These are phyloP conservation scores for Horisme vitalbata DNA, from an alignment of 2,888 invertebrate genomes.

Conservation along the genomic window DNA sequence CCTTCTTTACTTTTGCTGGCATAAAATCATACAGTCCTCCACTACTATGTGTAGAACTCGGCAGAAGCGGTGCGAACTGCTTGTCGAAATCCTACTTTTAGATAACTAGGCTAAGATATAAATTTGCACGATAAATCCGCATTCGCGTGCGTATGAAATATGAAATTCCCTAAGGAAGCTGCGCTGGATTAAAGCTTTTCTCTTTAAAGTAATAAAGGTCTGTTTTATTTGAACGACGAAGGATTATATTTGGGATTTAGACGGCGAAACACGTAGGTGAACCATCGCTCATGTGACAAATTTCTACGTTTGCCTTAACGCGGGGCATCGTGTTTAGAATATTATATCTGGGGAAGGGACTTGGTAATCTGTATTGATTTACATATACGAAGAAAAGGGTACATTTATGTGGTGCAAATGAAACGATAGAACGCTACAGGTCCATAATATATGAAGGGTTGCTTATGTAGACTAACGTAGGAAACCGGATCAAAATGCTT, in stretches of 20 bases:
- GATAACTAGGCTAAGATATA: constrained; percentile 73
- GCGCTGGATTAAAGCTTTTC: constrained; percentile 77
- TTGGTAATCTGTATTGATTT: constrained; percentile 73
- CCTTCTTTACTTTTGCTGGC: constrained; percentile 81
- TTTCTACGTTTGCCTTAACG: constrained; percentile 83
- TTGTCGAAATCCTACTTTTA: constrained; percentile 70
- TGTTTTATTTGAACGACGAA: constrained; percentile 74
- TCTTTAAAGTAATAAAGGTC: constrained; percentile 81
- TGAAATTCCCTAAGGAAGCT: constrained; percentile 64
- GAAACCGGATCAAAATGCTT: not conserved
- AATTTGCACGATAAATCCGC: constrained; percentile 69
- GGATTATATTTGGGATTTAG: constrained; percentile 81
- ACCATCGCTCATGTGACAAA: constrained; percentile 84
- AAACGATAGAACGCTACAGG: constrained; percentile 32
- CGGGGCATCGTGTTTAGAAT: constrained; percentile 79
- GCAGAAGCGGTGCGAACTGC: constrained; percentile 40
- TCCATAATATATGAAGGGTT: constrained; percentile 9
- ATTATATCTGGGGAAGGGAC: constrained; percentile 67
- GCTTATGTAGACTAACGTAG: not conserved
- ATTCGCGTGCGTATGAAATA: constrained; percentile 66
- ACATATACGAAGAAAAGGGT: constrained; percentile 57
- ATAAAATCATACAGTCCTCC: constrained; percentile 78
- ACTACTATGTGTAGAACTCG: constrained; percentile 63
- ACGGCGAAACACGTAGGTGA: constrained; percentile 80
- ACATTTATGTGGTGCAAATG: constrained; percentile 42